Base-by-base conservation (phyloP, 2,113 vertebrate species). In the Pao palembangensis region DNA sequence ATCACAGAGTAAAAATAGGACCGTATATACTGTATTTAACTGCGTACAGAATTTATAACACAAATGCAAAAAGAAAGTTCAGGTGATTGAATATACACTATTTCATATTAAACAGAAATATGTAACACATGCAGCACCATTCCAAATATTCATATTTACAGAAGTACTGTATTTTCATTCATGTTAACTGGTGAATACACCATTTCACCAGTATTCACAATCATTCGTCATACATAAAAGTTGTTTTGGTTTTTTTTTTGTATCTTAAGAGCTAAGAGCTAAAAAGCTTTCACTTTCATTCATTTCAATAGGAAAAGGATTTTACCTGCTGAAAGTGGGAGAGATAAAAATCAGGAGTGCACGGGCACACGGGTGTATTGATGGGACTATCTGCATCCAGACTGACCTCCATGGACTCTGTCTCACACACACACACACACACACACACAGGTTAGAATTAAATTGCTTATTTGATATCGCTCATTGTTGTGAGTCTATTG, bases 341-440 rank as follows among this genome's bases (percentile, higher is more conserved):
- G 4, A 67, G 83, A 81, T 96, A 98, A 85, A 99, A 98, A 25
- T 94, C 92, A 6, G 88, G 76, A 8, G 92, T 89, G 71, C 94
- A 95, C 0, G 87, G 87, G 48, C 91, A 92, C 61, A 98, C 91
- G 0, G 88, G 85, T 60, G 87, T 86, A 85, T 85, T 61, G 4
- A 86, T 76, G 44, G 94, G 94, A 64, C 94, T 95, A 70, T 98
- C 89, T 0, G 93, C 82, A 82, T 98, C 95, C 19, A 94, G 84
- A 56, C 91, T 93, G 64, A 78, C 85, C 49, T 98, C 95, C 75
- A 92, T 51, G 44, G 87, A 83, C 58, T 93, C 94, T 97, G 78
- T 51, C 66, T 61, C 18, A 71, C 51, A 79, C 28, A 66, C 12
- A 58, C 42, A 68, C n/a, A 53, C 2, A 25, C 47, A 48, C n/a